These are phyloP conservation scores for Orchestia grillus DNA, from an alignment of 1,140 invertebrate genomes.

Conservation along the genomic window DNA sequence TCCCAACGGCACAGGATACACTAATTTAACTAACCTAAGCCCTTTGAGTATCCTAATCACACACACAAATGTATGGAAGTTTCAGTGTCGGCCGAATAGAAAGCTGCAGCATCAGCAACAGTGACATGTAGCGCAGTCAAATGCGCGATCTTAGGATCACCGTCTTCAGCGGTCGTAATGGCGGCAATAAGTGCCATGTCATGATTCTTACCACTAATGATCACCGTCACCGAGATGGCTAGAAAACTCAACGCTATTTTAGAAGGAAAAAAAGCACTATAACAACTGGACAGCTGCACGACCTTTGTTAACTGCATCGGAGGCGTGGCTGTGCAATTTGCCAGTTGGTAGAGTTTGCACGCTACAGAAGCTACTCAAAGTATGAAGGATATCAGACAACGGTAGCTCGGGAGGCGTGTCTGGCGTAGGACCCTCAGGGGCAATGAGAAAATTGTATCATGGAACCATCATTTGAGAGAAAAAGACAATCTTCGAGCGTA, in stretches of 20 bases:
- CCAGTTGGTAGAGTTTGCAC: not conserved
- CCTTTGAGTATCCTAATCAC: no score
- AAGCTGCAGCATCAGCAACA: not conserved
- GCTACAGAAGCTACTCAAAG: not conserved
- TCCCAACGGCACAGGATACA: no score
- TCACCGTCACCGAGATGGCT: not conserved
- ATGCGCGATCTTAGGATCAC: not conserved
- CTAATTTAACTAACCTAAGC: no score
- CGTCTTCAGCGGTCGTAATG: not conserved
- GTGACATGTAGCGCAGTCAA: not conserved
- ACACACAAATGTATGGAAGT: no score
- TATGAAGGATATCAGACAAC: not conserved
- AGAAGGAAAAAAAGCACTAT: not conserved
- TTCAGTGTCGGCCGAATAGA: not conserved
- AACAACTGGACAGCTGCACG: constrained; percentile 5
- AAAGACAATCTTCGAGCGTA: not conserved
- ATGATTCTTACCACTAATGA: constrained; percentile 43
- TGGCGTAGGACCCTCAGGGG: no score
- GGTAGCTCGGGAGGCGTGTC: not conserved
- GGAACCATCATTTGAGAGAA: not conserved
- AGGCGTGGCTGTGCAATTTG: not conserved
- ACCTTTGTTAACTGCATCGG: not conserved
- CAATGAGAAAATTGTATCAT: not conserved
- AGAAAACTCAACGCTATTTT: not conserved
- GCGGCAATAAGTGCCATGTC: constrained; percentile 31